Evolutionary conservation across 2,888 invertebrate species (phyloP), one percentile per base, ranked within the genome.

Genomic region (Linyphia triangularis): DNA sequence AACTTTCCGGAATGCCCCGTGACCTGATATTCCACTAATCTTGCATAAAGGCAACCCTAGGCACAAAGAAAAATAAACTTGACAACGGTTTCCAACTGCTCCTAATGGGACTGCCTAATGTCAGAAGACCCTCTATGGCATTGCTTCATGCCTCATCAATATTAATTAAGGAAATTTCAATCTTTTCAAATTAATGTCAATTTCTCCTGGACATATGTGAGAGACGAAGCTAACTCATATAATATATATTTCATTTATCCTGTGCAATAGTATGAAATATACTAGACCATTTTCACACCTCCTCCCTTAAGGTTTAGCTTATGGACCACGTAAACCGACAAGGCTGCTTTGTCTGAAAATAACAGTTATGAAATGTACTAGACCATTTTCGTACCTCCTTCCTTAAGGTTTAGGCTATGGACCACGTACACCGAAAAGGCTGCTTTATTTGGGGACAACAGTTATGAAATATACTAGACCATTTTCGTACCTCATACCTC

Each of bases 11-110:
- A 43, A 19, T 63, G 33, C 30, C 28, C 63, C 28, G 19, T 19
- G 79, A 79, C 79, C 79, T 79, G 51, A 30, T 65, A 67, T 79
- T 67, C 79, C 33, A 63, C 67, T 67, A 51, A 63, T 67, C 79
- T 51, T 65, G 30, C 51, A 16, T 7, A 22, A 19, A 13, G 26
- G 40, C 13, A 61, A 37, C 40, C 40, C 24, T 16, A 40, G 24
- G n/a, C 33, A 77, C 77, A 70, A 30, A 33, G 40, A 69, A 69
- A 59, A 40, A 69, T 24, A 70, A 43, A 51, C 24, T 19, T 67
- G 30, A 6, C 33, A n/a, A 33, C 30, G 10, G 4, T 28, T n/a
- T 10, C n/a, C 28, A 26, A 13, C 9, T 16, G 22, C 10, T 40
- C 10, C 13, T 5, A 40, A 70, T 40, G 30, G 10, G 19, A 69